Evolutionary conservation across 2,797 vertebrate species (phyloP).

Genomic region (Lophius americanus): DNA sequence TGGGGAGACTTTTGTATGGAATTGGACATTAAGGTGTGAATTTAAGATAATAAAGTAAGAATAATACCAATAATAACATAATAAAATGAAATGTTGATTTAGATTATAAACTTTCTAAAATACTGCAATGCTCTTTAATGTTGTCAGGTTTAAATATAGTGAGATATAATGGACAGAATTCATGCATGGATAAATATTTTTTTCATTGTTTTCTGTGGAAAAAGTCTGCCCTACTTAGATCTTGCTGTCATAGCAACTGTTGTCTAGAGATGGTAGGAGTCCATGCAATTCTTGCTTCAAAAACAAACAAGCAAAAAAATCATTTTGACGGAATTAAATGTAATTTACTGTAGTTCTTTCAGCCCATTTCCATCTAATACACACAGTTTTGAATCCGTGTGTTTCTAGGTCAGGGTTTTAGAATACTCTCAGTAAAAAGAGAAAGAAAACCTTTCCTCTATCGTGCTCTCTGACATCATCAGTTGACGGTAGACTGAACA

Average conservation of each 20-base stretch:
- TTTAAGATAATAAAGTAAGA: too few relatives aligned
- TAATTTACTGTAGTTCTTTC: slow-evolving; percentile 36
- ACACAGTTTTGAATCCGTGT: not conserved
- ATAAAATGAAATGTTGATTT: too few relatives aligned
- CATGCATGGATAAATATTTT: too few relatives aligned
- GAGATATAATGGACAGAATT: too few relatives aligned
- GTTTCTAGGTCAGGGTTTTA: not conserved
- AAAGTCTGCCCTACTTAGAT: slow-evolving; percentile 21
- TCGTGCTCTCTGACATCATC: not conserved
- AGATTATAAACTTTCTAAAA: too few relatives aligned
- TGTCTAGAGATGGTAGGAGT: slow-evolving; percentile 11
- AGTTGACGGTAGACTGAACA: not conserved
- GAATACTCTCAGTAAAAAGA: not conserved
- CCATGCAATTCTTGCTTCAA: slow-evolving; percentile 35
- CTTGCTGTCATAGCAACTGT: slow-evolving; percentile 58
- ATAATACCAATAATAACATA: too few relatives aligned
- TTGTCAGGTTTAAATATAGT: too few relatives aligned
- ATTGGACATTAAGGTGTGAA: too few relatives aligned
- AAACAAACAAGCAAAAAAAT: slow-evolving; percentile 22
- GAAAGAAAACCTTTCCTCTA: not conserved
- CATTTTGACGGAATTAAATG: slow-evolving; percentile 23
- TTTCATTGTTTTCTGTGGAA: too few relatives aligned
- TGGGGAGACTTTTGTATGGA: too few relatives aligned
- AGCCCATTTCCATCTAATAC: not conserved
- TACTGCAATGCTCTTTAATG: too few relatives aligned